These are phyloP conservation scores for Leptonema lineaticorne DNA, from an alignment of 1,140 invertebrate genomes.

Conservation along the genomic window DNA sequence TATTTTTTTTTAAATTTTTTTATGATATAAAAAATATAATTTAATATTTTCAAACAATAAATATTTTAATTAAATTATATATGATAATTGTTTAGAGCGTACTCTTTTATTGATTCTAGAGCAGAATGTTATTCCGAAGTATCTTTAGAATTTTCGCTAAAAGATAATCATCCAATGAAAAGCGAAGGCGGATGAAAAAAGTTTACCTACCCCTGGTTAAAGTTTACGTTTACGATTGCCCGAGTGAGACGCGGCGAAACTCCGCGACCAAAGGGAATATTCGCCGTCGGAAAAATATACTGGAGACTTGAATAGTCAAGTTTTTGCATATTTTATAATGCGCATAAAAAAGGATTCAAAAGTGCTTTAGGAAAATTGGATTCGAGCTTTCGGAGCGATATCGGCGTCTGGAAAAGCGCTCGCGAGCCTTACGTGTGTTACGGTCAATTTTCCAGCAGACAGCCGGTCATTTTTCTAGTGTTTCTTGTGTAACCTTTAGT, in stretches of 20 bases:
- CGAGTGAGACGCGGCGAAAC: not conserved
- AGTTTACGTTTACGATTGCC: slow-evolving; percentile 15
- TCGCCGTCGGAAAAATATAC: not conserved
- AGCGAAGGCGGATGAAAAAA: not conserved
- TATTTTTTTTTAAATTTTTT: not conserved
- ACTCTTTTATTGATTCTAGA: too few species aligned
- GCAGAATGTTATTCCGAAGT: too few species aligned
- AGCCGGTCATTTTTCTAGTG: slow-evolving; percentile 21
- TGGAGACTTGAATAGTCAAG: slow-evolving; percentile 10
- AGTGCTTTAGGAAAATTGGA: slow-evolving; percentile 32
- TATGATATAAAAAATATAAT: not conserved
- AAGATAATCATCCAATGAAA: too few species aligned
- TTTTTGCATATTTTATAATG: slow-evolving; percentile 32
- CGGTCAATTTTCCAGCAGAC: slow-evolving; percentile 11
- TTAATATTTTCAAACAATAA: too few species aligned
- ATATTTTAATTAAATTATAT: too few species aligned
- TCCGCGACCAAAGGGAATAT: not conserved
- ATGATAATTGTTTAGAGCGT: too few species aligned
- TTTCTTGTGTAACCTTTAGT: too few species aligned
- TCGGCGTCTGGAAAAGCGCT: not conserved
- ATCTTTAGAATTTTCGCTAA: too few species aligned
- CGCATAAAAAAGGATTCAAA: slow-evolving; percentile 31
- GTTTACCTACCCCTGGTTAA: not conserved
- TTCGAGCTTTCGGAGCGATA: slow-evolving; percentile 19
- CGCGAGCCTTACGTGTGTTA: not conserved